Percentiles rank a stretch among this genome's conserved stretches.
These are phyloP conservation scores for Salmo trutta DNA, from an alignment of 2,797 vertebrate genomes.

Conservation along the genomic window DNA sequence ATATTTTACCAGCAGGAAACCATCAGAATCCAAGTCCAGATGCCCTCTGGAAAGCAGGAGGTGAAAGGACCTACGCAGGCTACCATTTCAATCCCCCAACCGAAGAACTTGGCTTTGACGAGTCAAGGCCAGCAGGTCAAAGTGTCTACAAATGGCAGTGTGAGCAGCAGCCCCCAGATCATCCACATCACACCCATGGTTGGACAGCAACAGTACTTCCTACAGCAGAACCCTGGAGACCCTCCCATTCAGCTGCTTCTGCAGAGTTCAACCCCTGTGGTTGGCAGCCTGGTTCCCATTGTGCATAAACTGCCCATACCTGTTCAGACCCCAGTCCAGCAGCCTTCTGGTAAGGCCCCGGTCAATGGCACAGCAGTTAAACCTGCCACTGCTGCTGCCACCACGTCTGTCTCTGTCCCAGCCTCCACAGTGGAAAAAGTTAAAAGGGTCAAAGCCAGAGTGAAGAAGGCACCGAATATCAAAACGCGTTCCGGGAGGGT, in stretches of 20 bases:
- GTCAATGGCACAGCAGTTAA: background rate
- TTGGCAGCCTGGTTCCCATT: constrained; percentile 69
- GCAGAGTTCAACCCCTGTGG: constrained; percentile 72
- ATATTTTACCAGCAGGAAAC: constrained; percentile 77
- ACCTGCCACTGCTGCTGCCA: constrained; percentile 19
- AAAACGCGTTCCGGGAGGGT: constrained; percentile 92
- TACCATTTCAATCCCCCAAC: constrained; percentile 63
- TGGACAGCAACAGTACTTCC: constrained; percentile 76
- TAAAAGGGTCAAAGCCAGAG: constrained; percentile 71
- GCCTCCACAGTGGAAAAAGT: constrained; percentile 52
- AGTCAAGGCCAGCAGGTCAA: constrained; percentile 58
- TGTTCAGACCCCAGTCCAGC: background rate
- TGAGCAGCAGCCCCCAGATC: constrained; percentile 78
- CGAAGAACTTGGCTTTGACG: constrained; percentile 56
- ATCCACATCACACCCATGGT: constrained; percentile 80
- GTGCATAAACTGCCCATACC: constrained; percentile 58
- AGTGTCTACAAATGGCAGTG: constrained; percentile 65
- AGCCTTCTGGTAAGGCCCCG: background rate
- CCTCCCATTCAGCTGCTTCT: constrained; percentile 79
- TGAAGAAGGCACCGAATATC: constrained; percentile 84
- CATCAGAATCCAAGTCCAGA: constrained; percentile 83
- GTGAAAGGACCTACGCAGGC: constrained; percentile 63
- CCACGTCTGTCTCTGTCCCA: constrained; percentile 9
- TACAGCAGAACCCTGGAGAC: constrained; percentile 75
- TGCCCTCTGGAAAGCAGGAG: constrained; percentile 72